These are phyloP conservation scores for Drosophila melanica DNA, from an alignment of 1,140 invertebrate genomes.

Conservation along the genomic window DNA sequence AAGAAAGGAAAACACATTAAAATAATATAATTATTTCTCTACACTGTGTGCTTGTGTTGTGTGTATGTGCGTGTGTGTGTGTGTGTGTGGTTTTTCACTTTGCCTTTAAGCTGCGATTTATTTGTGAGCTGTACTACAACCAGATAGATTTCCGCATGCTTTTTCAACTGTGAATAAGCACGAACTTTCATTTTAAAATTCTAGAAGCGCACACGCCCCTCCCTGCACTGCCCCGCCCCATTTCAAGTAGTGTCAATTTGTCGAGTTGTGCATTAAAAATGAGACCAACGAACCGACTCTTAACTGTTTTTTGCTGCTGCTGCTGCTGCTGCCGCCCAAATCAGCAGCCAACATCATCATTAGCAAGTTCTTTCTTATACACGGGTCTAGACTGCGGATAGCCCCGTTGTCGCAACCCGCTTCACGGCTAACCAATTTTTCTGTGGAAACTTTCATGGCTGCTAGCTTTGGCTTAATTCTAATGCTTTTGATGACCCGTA, in stretches of 20 bases:
- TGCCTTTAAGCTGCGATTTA: conserved; percentile 30
- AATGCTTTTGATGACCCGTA: conserved; percentile 18
- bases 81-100: conserved; percentile 7
- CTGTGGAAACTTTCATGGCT: conserved; percentile 54
- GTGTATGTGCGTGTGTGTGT: conserved; percentile 30
- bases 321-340: conserved; percentile 16
- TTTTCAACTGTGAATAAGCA: conserved; percentile 80
- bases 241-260: conserved; percentile 49
- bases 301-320: conserved; percentile 7
- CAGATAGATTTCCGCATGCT: conserved; percentile 74
- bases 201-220: conserved; percentile 55
- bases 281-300: conserved; percentile 34
- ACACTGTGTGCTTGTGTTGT: conserved; percentile 16
- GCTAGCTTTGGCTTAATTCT: conserved; percentile 50
- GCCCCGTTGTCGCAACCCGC: conserved; percentile 11
- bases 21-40: conserved; percentile 75
- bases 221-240: conserved; percentile 20
- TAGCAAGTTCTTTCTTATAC: background rate
- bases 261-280: conserved; percentile 52
- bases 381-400: background rate
- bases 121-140: conserved; percentile 6
- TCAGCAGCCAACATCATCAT: conserved; percentile 55
- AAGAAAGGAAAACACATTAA: conserved; percentile 65
- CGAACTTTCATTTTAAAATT: conserved; percentile 82
- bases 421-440: conserved; percentile 23